These are phyloP conservation scores for Anomalospiza imberbis DNA, from an alignment of 2,797 vertebrate genomes.

Conservation along the genomic window DNA sequence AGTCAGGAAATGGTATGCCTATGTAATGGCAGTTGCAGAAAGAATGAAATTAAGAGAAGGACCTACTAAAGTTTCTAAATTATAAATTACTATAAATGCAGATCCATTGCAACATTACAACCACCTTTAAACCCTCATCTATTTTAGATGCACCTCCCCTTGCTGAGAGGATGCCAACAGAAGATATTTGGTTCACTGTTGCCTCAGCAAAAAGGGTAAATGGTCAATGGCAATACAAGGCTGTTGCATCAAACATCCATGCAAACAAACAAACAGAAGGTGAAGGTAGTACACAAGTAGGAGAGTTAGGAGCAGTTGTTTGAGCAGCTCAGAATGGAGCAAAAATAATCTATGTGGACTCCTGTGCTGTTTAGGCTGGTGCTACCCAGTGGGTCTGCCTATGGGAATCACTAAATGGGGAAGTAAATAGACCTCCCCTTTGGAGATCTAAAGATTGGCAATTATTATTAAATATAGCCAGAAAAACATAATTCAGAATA, in stretches of 20 bases:
- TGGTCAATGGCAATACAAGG: not conserved
- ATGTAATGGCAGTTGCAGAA: not conserved
- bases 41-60: not conserved
- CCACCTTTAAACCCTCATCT: not conserved
- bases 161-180: not conserved
- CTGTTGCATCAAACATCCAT: not conserved
- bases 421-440: not conserved
- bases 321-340: not conserved
- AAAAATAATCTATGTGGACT: not conserved
- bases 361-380: too few species aligned
- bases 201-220: not conserved
- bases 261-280: not conserved
- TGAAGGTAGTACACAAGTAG: not conserved
- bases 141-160: not conserved
- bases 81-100: not conserved
- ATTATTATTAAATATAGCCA: not conserved
- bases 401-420: not conserved
- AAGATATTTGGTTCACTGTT: not conserved
- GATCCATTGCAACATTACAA: not conserved
- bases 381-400: not conserved
- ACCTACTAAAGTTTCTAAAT: not conserved
- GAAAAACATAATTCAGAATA: not conserved
- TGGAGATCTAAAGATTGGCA: not conserved
- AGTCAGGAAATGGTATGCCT: not conserved
- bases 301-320: not conserved